Evolutionary conservation across 1,140 invertebrate genomes (phyloP), one percentile per base, ranked within the genome.

Genomic region (Planococcus citri): DNA sequence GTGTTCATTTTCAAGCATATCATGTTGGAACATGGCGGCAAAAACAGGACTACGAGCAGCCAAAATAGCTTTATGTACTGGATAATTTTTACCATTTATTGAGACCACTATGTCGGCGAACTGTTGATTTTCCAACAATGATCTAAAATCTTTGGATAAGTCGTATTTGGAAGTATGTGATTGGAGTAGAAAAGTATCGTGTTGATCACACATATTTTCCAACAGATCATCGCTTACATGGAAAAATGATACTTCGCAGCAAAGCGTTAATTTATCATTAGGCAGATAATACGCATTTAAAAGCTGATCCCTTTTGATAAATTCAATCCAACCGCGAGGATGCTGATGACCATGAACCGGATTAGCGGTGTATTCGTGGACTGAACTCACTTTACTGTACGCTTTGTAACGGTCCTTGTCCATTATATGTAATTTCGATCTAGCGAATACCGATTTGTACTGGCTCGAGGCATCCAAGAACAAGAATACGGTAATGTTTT

Each of bases 181-280:
- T n/a, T n/a, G n/a, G n/a, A n/a, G n/a, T n/a, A n/a, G n/a, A n/a
- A n/a, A n/a, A n/a, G n/a, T n/a, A n/a, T n/a, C n/a, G n/a, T n/a
- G n/a, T n/a, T n/a, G n/a, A n/a, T n/a, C 37, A 41, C 17, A 10
- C 9, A 9, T 41, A 9, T 83, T 80, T 58, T 81, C 82, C 69
- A 77, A 78, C 70, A 82, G 79, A 77, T 86, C 85, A 10, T 84
- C 81, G 73, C 82, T 83, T 74, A 86, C 84, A 38, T 83, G 83
- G 4, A 86, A 84, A 3, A 85, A 84, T 72, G 81, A 83, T 24
- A 83, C 82, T 78, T 87, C 86, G 79, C 86, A 87, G 76, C 84
- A 86, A 72, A 88, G 80, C n/a, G 85, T 87, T 61, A 88, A 75
- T 76, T 86, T 86, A 75, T 88, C 86, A 76, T 88, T 84, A n/a